Evolutionary conservation across 2,113 vertebrate species (phyloP), one percentile per base, ranked within the genome.

Genomic region (Platycercus adscitus): DNA sequence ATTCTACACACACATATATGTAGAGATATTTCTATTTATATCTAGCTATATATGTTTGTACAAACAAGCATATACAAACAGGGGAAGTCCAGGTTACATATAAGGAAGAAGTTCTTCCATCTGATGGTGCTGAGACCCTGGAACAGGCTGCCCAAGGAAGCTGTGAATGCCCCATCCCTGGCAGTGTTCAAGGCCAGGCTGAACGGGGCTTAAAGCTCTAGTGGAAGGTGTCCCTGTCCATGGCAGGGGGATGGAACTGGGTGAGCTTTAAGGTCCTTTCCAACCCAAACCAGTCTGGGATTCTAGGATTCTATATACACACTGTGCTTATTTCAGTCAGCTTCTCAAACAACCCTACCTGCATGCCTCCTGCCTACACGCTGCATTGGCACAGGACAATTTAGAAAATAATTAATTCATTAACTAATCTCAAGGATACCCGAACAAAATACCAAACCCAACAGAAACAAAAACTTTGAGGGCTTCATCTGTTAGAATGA

Each of bases 381-480:
- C 84, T 95, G n/a, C 73, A 69, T 43, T 94, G 94, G 92, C 84
- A 90, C 73, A 84, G 75, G 66, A 52, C 77, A 92, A 63, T 89
- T 94, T 97, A 95, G 95, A 93, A 96, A 95, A 92, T 93, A 94
- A 94, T 96, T 93, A 92, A 91, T 96, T 89, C 85, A 85, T 91
- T 95, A 96, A 96, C 89, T 94, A 91, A 95, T 95, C 95, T 97
- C 87, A 97, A 93, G 85, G 91, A 95, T 96, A 91, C 79, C 94
- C 89, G 76, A 88, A 64, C 43, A 91, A 96, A 97, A 93, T 70
- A 88, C 65, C 92, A 83, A 94, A 94, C 10, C 35, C 12, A 26
- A 91, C 15, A 65, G 83, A 93, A 96, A 60, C 21, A 64, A 95
- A 95, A 96, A 95, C 94, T 96, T 96, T 2, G 4, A 77, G 66